A percentile compares a stretch with the other conserved stretches of the same genome.
Evolutionary conservation across 2,888 invertebrate genomes (phyloP).

Genomic region (Nomada fucata): DNA sequence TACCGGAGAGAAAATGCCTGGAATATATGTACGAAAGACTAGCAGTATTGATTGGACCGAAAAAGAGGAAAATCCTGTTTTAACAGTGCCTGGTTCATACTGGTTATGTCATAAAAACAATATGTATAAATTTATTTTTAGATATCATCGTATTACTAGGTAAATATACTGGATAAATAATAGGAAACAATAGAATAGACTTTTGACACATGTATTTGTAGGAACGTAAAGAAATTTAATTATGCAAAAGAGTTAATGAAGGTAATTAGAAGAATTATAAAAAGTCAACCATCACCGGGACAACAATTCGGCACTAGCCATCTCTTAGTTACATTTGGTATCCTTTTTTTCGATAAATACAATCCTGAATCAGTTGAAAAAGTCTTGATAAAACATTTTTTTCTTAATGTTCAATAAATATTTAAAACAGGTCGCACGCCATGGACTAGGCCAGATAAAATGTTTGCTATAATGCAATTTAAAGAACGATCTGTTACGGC

Average conservation of each 20-base stretch:
- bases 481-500: constrained; percentile 74
- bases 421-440: constrained; percentile 74
- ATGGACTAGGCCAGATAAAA: constrained; percentile 82
- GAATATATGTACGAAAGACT: constrained; percentile 82
- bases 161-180: constrained; percentile 40
- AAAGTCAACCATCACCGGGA: constrained; percentile 78
- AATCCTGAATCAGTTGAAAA: constrained; percentile 26
- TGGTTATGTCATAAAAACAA: constrained; percentile 81
- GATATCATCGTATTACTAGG: constrained; percentile 78
- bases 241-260: constrained; percentile 81
- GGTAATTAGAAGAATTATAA: constrained; percentile 80
- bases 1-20: constrained; percentile 83
- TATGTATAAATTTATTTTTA: constrained; percentile 82
- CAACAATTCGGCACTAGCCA: constrained; percentile 81
- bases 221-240: constrained; percentile 73
- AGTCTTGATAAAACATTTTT: neutral
- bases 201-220: constrained; percentile 58
- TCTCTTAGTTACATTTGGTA: constrained; percentile 81
- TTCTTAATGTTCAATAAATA: constrained; percentile 36
- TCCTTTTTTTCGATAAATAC: constrained; percentile 71
- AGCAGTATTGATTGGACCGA: constrained; percentile 80
- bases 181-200: neutral
- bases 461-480: constrained; percentile 81
- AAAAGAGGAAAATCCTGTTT: constrained; percentile 72
- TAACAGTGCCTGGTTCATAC: constrained; percentile 82